Evolutionary conservation across 2,113 vertebrate genomes (phyloP), one percentile per base, ranked within the genome.

Genomic region (Muntiacus reevesi): DNA sequence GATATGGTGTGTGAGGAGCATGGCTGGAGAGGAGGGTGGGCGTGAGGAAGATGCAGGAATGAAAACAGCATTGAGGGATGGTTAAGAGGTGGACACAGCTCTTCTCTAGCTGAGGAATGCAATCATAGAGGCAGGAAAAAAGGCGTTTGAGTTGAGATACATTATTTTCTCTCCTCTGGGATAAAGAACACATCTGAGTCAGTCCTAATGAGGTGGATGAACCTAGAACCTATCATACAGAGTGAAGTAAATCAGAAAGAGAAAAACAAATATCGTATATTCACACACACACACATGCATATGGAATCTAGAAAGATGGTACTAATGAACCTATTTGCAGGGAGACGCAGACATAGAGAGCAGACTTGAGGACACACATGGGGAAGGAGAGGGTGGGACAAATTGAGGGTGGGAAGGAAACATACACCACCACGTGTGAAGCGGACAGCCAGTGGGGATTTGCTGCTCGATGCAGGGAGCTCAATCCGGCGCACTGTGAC

Each of bases 21-120:
- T 2, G 16, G 5, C 21, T 52, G 33, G 25, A 17, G 15, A 7
- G 2, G 4, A 62, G 8, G 8, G 13, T n/a, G 43, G 7, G 28
- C 15, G 0, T 15, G 28, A 1, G 23, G 19, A 7, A n/a, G 33
- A 15, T 0, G 5, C n/a, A 25, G 36, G n/a, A 13, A 11, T 17
- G 16, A 36, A 93, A 82, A 54, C 5, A 17, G 8, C 52, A 30
- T 4, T 45, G 82, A 89, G 45, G 62, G 52, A 36, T 21, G 40
- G 30, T 4, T 15, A 43, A 1, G n/a, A 40, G 43, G 17, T 23
- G n/a, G 43, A 59, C 33, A 33, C 30, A 40, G 5, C 30, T 1
- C 14, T 1, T 47, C 54, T 36, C 40, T 40, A 60, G 33, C 30
- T 52, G 14, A 62, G 14, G 30, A 47, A 47, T 13, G 12, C 57